Evolutionary conservation across 1,140 invertebrate species (phyloP).

Genomic region (Neomicropteryx cornuta): DNA sequence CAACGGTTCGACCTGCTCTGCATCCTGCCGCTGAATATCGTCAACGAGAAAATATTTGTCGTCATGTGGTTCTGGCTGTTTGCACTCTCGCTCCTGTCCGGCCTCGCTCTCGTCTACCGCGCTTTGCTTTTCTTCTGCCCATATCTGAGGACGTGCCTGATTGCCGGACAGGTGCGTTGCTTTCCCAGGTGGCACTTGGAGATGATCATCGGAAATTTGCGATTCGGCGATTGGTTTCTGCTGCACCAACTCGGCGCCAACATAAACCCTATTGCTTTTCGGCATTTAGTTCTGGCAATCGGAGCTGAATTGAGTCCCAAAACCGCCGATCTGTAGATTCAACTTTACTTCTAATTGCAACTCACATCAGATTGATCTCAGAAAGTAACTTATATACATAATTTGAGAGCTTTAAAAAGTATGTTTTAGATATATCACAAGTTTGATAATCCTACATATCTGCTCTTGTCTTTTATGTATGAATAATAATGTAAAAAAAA

Average conservation of each 20-base stretch:
- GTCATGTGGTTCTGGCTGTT: conserved; percentile 77
- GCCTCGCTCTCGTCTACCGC: conserved; percentile 51
- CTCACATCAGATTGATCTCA: no score
- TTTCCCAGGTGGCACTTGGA: conserved; percentile 35
- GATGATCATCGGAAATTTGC: conserved; percentile 40
- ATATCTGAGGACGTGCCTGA: conserved; percentile 38
- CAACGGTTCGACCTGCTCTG: conserved; percentile 56
- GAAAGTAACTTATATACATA: no score
- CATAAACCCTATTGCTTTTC: conserved; percentile 49
- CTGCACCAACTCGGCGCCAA: conserved; percentile 55
- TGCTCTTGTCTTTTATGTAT: no score
- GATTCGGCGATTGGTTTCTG: conserved; percentile 59
- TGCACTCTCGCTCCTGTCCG: conserved; percentile 48
- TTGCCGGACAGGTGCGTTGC: conserved; percentile 41
- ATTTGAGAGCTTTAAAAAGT: no score
- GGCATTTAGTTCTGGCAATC: no score
- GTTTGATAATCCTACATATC: no score
- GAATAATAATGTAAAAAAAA: no score
- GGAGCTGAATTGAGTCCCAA: no score
- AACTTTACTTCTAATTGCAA: no score
- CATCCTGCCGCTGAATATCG: conserved; percentile 61
- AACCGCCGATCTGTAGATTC: no score
- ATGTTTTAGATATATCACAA: no score
- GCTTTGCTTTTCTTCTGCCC: conserved; percentile 36
- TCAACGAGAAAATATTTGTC: conserved; percentile 73